A percentile compares a stretch with the other conserved stretches of the same genome.
These are phyloP conservation scores for Lagria hirta DNA, from an alignment of 2,888 invertebrate genomes.

Conservation along the genomic window DNA sequence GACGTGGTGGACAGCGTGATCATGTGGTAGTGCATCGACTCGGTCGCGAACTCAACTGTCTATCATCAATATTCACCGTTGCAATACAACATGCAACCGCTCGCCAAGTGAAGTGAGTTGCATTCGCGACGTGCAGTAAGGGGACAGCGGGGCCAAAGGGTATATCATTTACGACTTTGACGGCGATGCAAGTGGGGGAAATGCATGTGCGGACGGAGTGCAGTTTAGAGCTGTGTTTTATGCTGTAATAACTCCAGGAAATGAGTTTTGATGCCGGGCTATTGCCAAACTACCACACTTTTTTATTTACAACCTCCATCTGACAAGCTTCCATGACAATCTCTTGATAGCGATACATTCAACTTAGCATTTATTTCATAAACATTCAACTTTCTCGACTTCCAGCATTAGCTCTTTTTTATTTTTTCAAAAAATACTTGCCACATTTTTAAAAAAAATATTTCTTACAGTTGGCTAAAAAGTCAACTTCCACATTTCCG, in stretches of 20 bases:
- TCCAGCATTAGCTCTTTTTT: too few species aligned
- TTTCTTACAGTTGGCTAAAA: too few species aligned
- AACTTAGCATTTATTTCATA: too few species aligned
- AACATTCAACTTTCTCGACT: too few species aligned
- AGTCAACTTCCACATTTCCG: too few species aligned
- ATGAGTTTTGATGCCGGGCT: conserved; percentile 55
- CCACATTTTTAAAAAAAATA: too few species aligned
- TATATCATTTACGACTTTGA: conserved; percentile 49
- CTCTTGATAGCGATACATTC: too few species aligned
- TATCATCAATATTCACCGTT: conserved; percentile 54
- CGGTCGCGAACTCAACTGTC: conserved; percentile 43
- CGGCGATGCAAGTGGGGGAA: conserved; percentile 49
- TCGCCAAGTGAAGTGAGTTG: conserved; percentile 53
- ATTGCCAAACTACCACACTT: too few species aligned
- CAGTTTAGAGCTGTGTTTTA: conserved; percentile 54
- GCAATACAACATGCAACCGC: too few species aligned
- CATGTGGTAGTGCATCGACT: conserved; percentile 22
- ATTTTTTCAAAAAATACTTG: too few species aligned
- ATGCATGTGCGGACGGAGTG: conserved; percentile 55
- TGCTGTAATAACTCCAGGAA: conserved; percentile 53
- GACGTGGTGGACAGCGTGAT: conserved; percentile 8
- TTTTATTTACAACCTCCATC: too few species aligned
- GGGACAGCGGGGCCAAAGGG: conserved; percentile 50
- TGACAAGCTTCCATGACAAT: too few species aligned
- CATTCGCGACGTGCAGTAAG: conserved; percentile 47